A percentile compares a stretch with the other conserved stretches of the same genome.
Conservation (phyloP, 2,888 invertebrate species). For the Melinopterus prodromus region DNA sequence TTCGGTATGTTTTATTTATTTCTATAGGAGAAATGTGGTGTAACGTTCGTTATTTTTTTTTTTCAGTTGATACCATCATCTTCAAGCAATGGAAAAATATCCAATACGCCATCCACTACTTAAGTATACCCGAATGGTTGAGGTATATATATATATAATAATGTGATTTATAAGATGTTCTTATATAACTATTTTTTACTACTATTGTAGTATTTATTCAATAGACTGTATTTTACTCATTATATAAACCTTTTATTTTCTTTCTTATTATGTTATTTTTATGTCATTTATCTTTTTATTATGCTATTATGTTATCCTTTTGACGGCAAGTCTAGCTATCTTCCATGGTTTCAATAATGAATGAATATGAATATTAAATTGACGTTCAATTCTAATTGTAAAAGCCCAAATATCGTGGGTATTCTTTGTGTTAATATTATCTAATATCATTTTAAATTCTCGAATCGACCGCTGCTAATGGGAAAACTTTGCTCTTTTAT, state of each 20-base stretch:
- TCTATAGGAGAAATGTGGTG: slow-evolving; percentile 7
- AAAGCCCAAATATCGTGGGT: too few relatives aligned
- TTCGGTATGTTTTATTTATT: slow-evolving; percentile 4
- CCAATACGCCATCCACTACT: neutral
- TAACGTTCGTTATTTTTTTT: neutral
- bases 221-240: neutral
- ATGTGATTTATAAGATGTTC: neutral
- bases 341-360: too few relatives aligned
- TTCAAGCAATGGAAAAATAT: slow-evolving; percentile 10
- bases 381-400: too few relatives aligned
- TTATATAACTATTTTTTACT: slow-evolving; percentile 4
- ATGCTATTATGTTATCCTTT: too few relatives aligned
- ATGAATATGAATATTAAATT: too few relatives aligned
- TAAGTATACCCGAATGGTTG: neutral
- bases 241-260: neutral
- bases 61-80: neutral
- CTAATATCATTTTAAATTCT: too few relatives aligned
- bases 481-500: too few relatives aligned
- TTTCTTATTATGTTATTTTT: neutral
- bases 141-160: neutral
- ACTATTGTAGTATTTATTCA: neutral
- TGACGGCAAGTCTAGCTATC: too few relatives aligned
- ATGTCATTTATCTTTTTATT: neutral
- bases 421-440: too few relatives aligned
- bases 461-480: too few relatives aligned